Percentiles rank a stretch among this genome's conserved stretches.
Evolutionary conservation across 2,888 invertebrate genomes (phyloP).

Genomic region (Microplitis deprimator): DNA sequence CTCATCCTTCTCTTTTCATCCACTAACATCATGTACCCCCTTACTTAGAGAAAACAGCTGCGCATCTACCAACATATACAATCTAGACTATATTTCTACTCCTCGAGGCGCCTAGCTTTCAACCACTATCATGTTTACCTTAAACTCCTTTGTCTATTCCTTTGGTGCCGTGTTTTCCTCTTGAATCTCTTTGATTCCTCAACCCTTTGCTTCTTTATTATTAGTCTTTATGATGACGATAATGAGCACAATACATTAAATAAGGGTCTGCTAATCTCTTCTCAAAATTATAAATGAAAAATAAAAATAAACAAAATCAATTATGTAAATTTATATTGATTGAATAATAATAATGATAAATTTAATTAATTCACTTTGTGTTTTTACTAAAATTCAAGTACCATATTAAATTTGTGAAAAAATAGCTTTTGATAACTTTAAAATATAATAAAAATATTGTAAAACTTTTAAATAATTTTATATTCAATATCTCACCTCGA

Average conservation of each 20-base stretch:
- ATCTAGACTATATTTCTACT: constrained; percentile 1
- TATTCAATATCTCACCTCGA: constrained; percentile 26
- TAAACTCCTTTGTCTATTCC: constrained; percentile 17
- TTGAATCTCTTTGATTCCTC: not conserved
- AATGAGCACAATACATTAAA: not conserved
- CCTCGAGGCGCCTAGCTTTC: constrained; percentile 6
- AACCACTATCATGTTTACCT: constrained; percentile 26
- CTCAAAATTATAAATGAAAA: not conserved
- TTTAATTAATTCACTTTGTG: not conserved
- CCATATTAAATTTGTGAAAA: not conserved
- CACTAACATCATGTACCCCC: constrained; percentile 12
- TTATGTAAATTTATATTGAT: not conserved
- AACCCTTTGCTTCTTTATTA: not conserved
- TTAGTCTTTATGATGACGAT: not conserved
- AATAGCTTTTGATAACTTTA: constrained; percentile 11
- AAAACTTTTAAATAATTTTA: constrained; percentile 27
- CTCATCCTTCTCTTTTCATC: constrained; percentile 13
- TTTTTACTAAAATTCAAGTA: constrained; percentile 6
- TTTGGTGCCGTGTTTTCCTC: constrained; percentile 17
- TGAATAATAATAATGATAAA: not conserved
- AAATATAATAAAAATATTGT: not conserved
- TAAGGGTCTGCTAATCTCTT: not conserved
- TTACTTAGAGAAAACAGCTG: constrained; percentile 30
- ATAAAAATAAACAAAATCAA: not conserved
- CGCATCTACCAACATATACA: constrained; percentile 10